Percentiles rank a stretch among this genome's conserved stretches.
Evolutionary conservation across 2,797 vertebrate species (phyloP).

Genomic region (Chaenodraco wilsoni): DNA sequence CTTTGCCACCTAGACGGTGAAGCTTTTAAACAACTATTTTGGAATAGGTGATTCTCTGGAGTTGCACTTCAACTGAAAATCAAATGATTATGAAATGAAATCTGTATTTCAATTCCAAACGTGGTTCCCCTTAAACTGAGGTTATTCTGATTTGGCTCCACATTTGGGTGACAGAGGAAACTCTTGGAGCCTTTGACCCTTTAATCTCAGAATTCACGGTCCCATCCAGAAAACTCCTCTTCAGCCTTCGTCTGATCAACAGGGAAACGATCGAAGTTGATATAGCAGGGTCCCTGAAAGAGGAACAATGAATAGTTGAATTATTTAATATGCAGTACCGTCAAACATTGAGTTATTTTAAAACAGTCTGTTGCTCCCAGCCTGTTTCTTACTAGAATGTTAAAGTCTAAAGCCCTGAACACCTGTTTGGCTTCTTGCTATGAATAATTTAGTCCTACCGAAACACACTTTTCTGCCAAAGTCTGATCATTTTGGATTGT

Average conservation of each 20-base stretch:
- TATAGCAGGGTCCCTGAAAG: constrained; percentile 84
- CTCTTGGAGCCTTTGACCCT: constrained; percentile 11
- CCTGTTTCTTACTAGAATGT: neutral
- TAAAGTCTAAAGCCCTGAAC: neutral
- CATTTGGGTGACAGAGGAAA: neutral
- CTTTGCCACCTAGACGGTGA: neutral
- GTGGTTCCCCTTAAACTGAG: constrained; percentile 5
- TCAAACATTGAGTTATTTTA: neutral
- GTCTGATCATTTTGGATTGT: neutral
- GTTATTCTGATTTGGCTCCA: constrained; percentile 16
- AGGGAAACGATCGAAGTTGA: constrained; percentile 86
- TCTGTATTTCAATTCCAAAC: neutral
- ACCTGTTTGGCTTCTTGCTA: neutral
- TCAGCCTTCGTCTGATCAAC: constrained; percentile 74
- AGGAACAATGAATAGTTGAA: neutral
- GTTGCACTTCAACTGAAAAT: constrained; percentile 22
- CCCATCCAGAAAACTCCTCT: constrained; percentile 83
- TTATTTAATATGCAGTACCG: neutral
- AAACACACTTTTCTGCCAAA: neutral
- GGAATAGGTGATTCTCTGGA: constrained; percentile 2
- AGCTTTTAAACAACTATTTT: constrained; percentile 14
- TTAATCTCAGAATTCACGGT: constrained; percentile 72
- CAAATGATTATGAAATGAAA: constrained; percentile 11
- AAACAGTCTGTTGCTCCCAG: neutral
- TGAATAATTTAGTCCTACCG: neutral